A percentile compares a stretch with the other conserved stretches of the same genome.
Conservation (phyloP, 2,797 vertebrate genomes). For the Alauda arvensis region DNA sequence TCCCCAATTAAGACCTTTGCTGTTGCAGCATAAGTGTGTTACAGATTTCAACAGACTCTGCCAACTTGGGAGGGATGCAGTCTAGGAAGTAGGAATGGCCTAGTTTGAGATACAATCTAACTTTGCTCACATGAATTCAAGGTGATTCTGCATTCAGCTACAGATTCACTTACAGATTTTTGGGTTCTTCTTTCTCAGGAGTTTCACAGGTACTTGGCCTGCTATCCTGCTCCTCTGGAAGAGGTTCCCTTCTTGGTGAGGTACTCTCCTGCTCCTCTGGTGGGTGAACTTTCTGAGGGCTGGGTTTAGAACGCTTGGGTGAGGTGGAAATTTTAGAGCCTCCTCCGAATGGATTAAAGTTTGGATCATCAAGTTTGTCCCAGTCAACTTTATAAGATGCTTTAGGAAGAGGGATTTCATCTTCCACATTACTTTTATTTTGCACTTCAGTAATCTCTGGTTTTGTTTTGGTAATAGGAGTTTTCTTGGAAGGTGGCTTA, state of each 20-base stretch:
- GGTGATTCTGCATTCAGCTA: not conserved
- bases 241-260: not conserved
- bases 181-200: not conserved
- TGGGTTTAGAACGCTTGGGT: constrained; percentile 1
- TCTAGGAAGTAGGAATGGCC: not conserved
- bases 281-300: not conserved
- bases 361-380: constrained; percentile 78
- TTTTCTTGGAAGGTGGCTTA: constrained; percentile 68
- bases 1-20: not conserved
- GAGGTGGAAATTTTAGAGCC: constrained; percentile 67
- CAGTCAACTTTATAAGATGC: constrained; percentile 73
- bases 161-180: constrained; percentile 48
- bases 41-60: not conserved
- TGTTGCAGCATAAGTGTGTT: not conserved
- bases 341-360: constrained; percentile 78
- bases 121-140: not conserved
- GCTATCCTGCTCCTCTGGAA: not conserved
- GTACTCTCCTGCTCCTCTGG: not conserved
- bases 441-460: not conserved
- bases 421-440: not conserved
- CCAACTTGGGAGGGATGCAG: fast-evolving
- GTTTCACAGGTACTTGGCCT: not conserved
- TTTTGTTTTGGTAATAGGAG: not conserved
- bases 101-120: not conserved
- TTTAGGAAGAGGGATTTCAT: constrained; percentile 38